Percentiles rank a stretch among this genome's conserved stretches.
These are phyloP conservation scores for Acanthurus tractus DNA, from an alignment of 2,797 vertebrate genomes.

Conservation along the genomic window DNA sequence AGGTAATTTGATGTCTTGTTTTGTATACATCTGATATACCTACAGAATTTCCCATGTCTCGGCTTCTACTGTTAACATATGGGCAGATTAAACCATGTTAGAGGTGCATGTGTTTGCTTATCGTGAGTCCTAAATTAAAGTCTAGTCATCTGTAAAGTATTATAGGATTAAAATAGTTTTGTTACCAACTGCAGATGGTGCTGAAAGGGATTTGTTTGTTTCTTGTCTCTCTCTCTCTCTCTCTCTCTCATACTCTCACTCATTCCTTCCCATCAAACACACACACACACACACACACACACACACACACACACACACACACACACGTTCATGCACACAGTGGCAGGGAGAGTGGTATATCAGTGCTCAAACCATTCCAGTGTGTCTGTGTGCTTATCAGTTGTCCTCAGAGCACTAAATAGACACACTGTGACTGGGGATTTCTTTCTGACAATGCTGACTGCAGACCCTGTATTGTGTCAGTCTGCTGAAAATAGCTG, in stretches of 20 bases:
- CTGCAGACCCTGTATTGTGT: constrained; percentile 36
- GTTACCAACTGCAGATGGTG: constrained; percentile 56
- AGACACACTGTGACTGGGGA: constrained; percentile 30
- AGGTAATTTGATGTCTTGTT: constrained; percentile 46
- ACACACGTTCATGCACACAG: neutral
- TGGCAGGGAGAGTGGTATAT: constrained; percentile 12
- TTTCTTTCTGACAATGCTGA: constrained; percentile 47
- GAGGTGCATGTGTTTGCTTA: constrained; percentile 45
- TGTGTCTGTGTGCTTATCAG: constrained; percentile 51
- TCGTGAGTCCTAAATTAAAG: constrained; percentile 56
- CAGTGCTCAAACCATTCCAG: constrained; percentile 27
- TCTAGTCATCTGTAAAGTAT: constrained; percentile 70
- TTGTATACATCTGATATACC: constrained; percentile 17
- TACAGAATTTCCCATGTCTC: constrained; percentile 15
- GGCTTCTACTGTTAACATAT: constrained; percentile 35
- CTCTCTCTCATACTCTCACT: neutral
- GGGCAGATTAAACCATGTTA: constrained; percentile 43
- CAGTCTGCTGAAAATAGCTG: constrained; percentile 32
- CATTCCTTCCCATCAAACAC: constrained; percentile 7
- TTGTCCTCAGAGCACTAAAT: constrained; percentile 45
- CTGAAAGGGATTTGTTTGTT: constrained; percentile 56
- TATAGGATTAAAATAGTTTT: constrained; percentile 71
- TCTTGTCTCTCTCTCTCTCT: constrained; percentile 12
- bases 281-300: too few species aligned
- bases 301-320: too few species aligned